A percentile compares a stretch with the other conserved stretches of the same genome.
Evolutionary conservation across 2,888 invertebrate genomes (phyloP).

Genomic region (Gisinianus flammeolus): DNA sequence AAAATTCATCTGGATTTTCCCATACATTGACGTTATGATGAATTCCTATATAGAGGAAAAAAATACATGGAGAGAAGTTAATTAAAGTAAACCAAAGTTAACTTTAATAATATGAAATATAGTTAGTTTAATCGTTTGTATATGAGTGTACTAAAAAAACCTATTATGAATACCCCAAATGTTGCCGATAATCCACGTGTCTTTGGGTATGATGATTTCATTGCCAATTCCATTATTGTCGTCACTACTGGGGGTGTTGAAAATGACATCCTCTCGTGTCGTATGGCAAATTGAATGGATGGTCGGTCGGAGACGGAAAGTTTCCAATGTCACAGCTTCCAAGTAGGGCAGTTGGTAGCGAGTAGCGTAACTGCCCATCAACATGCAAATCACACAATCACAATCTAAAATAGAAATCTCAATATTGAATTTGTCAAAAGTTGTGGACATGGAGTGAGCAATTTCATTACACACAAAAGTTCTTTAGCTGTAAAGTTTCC

Average conservation of each 20-base stretch:
- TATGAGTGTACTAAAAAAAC: too few relatives aligned
- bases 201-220: not conserved
- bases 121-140: too few relatives aligned
- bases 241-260: not conserved
- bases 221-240: not conserved
- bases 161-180: slow-evolving; percentile 7
- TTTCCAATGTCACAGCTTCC: slow-evolving; percentile 15
- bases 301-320: not conserved
- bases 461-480: too few relatives aligned
- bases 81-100: too few relatives aligned
- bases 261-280: not conserved
- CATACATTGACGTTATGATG: slow-evolving; percentile 15
- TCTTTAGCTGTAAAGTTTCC: too few relatives aligned
- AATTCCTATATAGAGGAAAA: too few relatives aligned
- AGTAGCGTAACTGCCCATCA: not conserved
- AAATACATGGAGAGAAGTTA: too few relatives aligned
- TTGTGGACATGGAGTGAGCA: too few relatives aligned
- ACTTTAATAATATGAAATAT: too few relatives aligned
- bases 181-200: not conserved
- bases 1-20: slow-evolving; percentile 12
- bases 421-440: too few relatives aligned
- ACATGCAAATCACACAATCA: slow-evolving; percentile 12
- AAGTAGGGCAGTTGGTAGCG: slow-evolving; percentile 20
- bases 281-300: slow-evolving; percentile 19
- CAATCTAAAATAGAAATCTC: not conserved